Evolutionary conservation across 1,140 invertebrate genomes (phyloP).

Genomic region (Drosophila neocordata): DNA sequence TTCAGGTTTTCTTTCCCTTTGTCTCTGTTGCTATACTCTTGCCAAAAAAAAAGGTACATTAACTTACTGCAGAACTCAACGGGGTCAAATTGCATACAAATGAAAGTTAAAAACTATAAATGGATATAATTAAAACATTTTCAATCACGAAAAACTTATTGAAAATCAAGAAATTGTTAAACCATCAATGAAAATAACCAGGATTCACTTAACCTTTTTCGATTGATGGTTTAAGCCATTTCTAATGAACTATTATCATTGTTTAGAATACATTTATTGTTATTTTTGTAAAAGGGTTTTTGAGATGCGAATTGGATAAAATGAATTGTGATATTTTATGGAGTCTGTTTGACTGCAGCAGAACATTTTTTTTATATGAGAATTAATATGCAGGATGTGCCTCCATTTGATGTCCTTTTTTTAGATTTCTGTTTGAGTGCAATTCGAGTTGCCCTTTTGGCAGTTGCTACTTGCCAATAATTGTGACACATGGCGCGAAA

Average conservation of each 20-base stretch:
- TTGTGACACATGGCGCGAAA: slow-evolving; percentile 75
- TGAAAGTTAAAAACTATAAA: too few relatives aligned
- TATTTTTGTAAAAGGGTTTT: too few relatives aligned
- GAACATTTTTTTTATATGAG: slow-evolving; percentile 42
- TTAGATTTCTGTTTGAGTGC: slow-evolving; percentile 36
- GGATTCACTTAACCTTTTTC: too few relatives aligned
- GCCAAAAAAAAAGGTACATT: neutral
- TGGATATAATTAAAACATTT: too few relatives aligned
- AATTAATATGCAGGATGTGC: slow-evolving; percentile 69
- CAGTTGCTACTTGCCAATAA: slow-evolving; percentile 47
- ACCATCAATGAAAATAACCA: too few relatives aligned
- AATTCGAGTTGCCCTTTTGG: slow-evolving; percentile 31
- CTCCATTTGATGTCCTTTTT: slow-evolving; percentile 30
- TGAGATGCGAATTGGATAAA: neutral
- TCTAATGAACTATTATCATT: too few relatives aligned
- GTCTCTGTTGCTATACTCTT: neutral
- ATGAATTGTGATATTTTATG: neutral
- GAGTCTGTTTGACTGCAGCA: slow-evolving; percentile 32
- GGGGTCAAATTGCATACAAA: too few relatives aligned
- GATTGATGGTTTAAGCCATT: too few relatives aligned
- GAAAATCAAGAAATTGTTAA: too few relatives aligned
- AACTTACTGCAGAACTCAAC: neutral
- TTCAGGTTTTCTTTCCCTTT: slow-evolving; percentile 45
- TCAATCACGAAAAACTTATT: too few relatives aligned
- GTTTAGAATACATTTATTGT: too few relatives aligned